Evolutionary conservation across 2,888 invertebrate species (phyloP).

Genomic region (Leptogaster cylindrica): DNA sequence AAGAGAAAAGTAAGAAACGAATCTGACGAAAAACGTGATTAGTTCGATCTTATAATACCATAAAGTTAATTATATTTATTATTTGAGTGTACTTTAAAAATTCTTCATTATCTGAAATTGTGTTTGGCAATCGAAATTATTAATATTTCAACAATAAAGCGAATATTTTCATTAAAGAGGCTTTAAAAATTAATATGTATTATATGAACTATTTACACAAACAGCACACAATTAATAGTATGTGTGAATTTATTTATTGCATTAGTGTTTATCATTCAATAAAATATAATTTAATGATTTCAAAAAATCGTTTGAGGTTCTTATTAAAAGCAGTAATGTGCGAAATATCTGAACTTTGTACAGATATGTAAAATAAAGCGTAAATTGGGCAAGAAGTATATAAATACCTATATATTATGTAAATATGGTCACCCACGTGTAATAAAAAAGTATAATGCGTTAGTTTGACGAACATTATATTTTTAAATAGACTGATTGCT

Average conservation of each 20-base stretch:
- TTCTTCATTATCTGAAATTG: constrained; percentile 2
- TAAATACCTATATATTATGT: too few species aligned
- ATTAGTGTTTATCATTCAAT: constrained; percentile 1
- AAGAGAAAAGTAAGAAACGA: neutral
- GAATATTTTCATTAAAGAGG: constrained; percentile 4
- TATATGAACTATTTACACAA: constrained; percentile 37
- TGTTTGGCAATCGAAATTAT: constrained; percentile 14
- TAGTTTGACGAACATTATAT: too few species aligned
- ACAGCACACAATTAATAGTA: constrained; percentile 44
- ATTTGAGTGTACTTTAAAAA: constrained; percentile 45
- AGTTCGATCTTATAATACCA: too few species aligned
- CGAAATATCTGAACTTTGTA: too few species aligned
- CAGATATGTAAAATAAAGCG: too few species aligned
- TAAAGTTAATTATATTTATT: too few species aligned
- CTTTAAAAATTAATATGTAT: constrained; percentile 14
- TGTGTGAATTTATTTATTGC: constrained; percentile 38
- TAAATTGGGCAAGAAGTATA: too few species aligned
- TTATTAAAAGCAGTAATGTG: constrained; percentile 26
- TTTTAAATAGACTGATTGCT: too few species aligned
- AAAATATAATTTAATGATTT: neutral
- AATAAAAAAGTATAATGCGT: too few species aligned
- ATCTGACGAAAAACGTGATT: neutral
- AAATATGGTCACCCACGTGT: too few species aligned
- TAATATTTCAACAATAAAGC: neutral
- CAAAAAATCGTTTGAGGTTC: constrained; percentile 18